Conservation (phyloP, 2,797 vertebrate species). For the Trachops cirrhosus region DNA sequence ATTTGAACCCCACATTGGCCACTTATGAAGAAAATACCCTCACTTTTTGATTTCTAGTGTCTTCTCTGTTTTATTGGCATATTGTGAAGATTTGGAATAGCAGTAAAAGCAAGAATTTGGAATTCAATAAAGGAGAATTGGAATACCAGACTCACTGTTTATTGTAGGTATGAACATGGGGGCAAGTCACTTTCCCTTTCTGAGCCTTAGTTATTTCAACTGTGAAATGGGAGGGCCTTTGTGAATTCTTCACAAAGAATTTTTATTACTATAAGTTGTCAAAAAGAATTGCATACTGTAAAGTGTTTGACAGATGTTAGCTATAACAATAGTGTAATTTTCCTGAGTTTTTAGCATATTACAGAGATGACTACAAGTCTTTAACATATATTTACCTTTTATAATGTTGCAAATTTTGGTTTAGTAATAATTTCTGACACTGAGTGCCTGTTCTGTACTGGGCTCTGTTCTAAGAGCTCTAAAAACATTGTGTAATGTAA, state of each 20-base stretch:
- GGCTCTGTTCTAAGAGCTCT: neutral
- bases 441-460: neutral
- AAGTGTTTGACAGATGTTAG: constrained; percentile 4
- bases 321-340: neutral
- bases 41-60: neutral
- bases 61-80: neutral
- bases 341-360: neutral
- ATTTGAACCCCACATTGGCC: neutral
- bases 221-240: neutral
- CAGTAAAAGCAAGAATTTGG: constrained; percentile 9
- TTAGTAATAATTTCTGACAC: neutral
- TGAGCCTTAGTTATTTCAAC: neutral
- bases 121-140: neutral
- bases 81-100: neutral
- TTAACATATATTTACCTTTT: constrained; percentile 13
- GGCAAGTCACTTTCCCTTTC: neutral
- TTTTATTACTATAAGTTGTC: constrained; percentile 23
- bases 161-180: neutral
- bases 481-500: neutral
- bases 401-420: constrained; percentile 10
- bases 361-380: neutral
- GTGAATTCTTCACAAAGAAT: neutral
- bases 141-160: neutral
- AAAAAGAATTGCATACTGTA: neutral
- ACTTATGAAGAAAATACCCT: neutral